Evolutionary conservation across 2,113 vertebrate species (phyloP).

Genomic region (rabbit (Oryctolagus cuniculus)): DNA sequence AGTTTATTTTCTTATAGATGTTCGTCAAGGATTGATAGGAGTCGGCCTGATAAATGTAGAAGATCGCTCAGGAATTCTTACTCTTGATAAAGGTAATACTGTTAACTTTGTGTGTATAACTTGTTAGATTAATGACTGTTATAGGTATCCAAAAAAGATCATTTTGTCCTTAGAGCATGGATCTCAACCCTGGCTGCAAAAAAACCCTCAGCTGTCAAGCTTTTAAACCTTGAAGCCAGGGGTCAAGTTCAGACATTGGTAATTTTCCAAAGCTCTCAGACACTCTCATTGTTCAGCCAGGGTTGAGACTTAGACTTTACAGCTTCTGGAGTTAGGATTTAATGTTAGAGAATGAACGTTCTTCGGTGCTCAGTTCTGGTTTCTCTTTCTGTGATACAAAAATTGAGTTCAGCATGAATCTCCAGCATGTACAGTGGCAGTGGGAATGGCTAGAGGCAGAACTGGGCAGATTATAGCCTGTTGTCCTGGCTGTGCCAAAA

Average conservation of each 20-base stretch:
- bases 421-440: rapidly evolving
- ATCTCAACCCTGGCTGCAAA: neutral
- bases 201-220: neutral
- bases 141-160: too few species aligned
- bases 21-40: conserved; percentile 96
- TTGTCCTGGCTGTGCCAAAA: neutral
- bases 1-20: conserved; percentile 89
- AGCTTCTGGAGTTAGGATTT: neutral
- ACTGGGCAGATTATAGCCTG: neutral
- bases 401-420: neutral
- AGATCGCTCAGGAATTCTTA: conserved; percentile 94
- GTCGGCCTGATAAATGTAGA: conserved; percentile 98
- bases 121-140: neutral
- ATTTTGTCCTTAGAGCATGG: neutral
- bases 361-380: neutral
- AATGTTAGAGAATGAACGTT: neutral
- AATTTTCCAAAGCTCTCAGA: neutral
- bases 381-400: neutral
- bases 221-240: neutral
- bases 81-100: conserved; percentile 95
- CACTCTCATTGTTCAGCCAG: neutral
- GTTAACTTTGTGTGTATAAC: neutral
- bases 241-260: neutral
- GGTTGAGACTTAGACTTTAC: neutral
- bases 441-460: neutral